A percentile compares a stretch with the other conserved stretches of the same genome.
Conservation (phyloP, 2,888 invertebrate species). For the Eristalis intricaria region DNA sequence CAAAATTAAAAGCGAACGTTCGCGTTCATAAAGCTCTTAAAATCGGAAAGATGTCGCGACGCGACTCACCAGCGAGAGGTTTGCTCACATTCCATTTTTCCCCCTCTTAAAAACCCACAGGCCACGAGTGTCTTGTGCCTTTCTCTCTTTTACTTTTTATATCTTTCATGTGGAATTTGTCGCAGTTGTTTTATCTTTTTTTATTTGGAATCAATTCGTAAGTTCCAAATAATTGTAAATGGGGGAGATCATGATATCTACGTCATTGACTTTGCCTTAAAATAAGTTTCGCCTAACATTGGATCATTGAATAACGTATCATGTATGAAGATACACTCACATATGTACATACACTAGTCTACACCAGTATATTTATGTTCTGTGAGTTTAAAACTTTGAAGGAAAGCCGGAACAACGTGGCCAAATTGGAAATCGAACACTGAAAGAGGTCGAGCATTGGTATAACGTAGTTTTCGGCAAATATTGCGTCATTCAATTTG, state of each 20-base stretch:
- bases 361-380: background rate
- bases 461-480: conserved; percentile 44
- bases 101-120: too few relatives aligned
- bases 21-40: conserved; percentile 6
- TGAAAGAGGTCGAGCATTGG: conserved; percentile 35
- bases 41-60: background rate
- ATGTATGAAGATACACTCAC: background rate
- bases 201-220: background rate
- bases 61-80: background rate
- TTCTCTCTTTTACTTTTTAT: background rate
- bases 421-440: background rate
- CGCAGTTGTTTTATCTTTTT: background rate
- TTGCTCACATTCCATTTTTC: conserved; percentile 17
- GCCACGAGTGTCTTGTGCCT: background rate
- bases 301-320: background rate
- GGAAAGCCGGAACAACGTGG: conserved; percentile 5
- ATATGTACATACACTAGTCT: background rate
- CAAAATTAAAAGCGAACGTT: conserved; percentile 1
- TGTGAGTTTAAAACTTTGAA: background rate
- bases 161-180: background rate
- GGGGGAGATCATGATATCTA: background rate
- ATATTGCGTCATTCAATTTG: conserved; percentile 60
- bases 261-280: background rate
- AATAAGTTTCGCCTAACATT: background rate
- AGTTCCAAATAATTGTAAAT: background rate